Percentiles rank a stretch among this genome's conserved stretches.
Conservation (phyloP, 2,888 invertebrate genomes). For the Seira ritae region DNA sequence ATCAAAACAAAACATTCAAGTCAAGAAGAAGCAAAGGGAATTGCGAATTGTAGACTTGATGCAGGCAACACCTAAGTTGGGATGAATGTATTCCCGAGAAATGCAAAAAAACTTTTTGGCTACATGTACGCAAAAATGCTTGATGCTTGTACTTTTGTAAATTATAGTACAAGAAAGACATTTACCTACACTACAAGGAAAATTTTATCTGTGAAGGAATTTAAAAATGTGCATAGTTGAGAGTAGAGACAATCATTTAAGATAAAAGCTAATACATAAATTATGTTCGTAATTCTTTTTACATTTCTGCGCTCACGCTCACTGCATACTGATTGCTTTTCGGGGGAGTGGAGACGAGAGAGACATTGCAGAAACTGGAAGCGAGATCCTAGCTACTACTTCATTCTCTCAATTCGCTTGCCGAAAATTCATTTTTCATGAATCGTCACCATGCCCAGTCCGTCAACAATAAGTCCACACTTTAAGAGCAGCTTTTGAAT, state of each 20-base stretch:
- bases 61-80: not conserved
- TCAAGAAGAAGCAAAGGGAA: not conserved
- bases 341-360: not conserved
- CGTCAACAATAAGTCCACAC: not conserved
- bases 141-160: not conserved
- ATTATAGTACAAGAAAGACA: not conserved
- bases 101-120: not conserved
- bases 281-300: conserved; percentile 27
- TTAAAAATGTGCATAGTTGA: not conserved
- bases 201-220: not conserved
- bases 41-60: not conserved
- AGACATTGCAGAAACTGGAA: not conserved
- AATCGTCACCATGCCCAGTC: not conserved
- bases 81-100: not conserved
- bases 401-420: too few species aligned
- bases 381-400: not conserved
- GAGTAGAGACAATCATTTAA: conserved; percentile 39
- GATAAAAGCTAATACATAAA: conserved; percentile 55
- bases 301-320: conserved; percentile 18
- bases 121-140: not conserved
- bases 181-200: not conserved
- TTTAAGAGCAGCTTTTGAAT: not conserved
- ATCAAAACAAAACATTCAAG: not conserved
- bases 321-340: conserved; percentile 35
- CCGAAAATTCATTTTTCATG: conserved; percentile 3